phyloP scores from a whole-genome alignment of 2,888 invertebrate genomes.

The Eurytoma adleriae region DNA sequence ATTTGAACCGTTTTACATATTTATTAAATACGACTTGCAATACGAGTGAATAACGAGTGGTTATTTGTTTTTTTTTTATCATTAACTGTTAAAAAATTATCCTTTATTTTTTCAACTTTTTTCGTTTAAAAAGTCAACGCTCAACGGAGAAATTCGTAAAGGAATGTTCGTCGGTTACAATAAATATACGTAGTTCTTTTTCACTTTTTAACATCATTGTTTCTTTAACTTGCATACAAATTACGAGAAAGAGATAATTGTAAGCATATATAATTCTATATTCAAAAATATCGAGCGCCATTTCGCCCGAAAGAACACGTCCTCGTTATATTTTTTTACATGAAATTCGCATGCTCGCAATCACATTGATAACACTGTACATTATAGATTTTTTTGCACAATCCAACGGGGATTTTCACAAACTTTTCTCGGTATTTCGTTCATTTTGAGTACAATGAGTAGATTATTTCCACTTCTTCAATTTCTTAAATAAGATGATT shows the following conservation, averaged over 20 bases:
- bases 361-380: slow-evolving; percentile 49
- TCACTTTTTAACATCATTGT: not conserved
- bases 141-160: slow-evolving; percentile 16
- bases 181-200: not conserved
- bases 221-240: slow-evolving; percentile 33
- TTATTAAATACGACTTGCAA: slow-evolving; percentile 17
- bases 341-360: slow-evolving; percentile 36
- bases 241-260: slow-evolving; percentile 29
- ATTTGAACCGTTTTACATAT: not conserved
- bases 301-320: slow-evolving; percentile 20
- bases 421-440: not conserved
- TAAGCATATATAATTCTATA: slow-evolving; percentile 12
- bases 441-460: not conserved
- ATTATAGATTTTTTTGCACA: slow-evolving; percentile 20
- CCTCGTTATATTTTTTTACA: not conserved
- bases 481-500: not conserved
- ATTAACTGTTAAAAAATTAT: slow-evolving; percentile 24
- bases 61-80: not conserved
- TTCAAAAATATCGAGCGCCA: slow-evolving; percentile 15
- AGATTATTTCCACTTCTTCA: not conserved
- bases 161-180: not conserved
- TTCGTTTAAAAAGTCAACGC: slow-evolving; percentile 6
- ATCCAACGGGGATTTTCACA: not conserved
- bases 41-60: slow-evolving; percentile 17
- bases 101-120: not conserved